A percentile compares a stretch with the other conserved stretches of the same genome.
These are phyloP conservation scores for Tetramorium parvispinum DNA, from an alignment of 1,140 invertebrate species.

Conservation along the genomic window DNA sequence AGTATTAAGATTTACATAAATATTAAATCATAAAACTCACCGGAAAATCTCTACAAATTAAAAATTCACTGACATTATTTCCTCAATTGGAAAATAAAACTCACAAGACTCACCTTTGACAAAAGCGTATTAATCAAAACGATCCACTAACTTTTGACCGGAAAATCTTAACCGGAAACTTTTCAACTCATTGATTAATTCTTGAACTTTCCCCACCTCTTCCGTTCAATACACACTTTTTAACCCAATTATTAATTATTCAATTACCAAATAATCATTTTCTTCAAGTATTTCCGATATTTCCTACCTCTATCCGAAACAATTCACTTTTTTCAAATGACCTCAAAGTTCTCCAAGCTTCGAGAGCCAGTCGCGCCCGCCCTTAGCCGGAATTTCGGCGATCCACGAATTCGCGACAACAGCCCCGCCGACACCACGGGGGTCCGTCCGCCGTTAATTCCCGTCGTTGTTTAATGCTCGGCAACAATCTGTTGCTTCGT, in stretches of 20 bases:
- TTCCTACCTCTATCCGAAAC: background rate
- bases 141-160: background rate
- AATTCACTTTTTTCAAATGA: background rate
- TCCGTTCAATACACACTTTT: background rate
- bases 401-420: background rate
- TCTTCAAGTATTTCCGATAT: background rate
- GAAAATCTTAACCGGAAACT: background rate
- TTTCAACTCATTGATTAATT: background rate
- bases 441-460: slow-evolving; percentile 4
- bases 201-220: background rate
- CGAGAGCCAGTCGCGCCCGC: background rate
- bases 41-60: background rate
- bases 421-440: background rate
- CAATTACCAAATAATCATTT: background rate
- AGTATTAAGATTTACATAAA: background rate
- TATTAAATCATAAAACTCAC: background rate
- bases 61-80: slow-evolving; percentile 27
- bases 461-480: slow-evolving; percentile 19
- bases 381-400: background rate
- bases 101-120: background rate
- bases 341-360: background rate
- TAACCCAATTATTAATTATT: background rate
- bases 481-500: slow-evolving; percentile 77
- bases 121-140: background rate
- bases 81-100: background rate